phyloP scores from a whole-genome alignment of 1,140 invertebrate species.

The Aporrectodea caliginosa region DNA sequence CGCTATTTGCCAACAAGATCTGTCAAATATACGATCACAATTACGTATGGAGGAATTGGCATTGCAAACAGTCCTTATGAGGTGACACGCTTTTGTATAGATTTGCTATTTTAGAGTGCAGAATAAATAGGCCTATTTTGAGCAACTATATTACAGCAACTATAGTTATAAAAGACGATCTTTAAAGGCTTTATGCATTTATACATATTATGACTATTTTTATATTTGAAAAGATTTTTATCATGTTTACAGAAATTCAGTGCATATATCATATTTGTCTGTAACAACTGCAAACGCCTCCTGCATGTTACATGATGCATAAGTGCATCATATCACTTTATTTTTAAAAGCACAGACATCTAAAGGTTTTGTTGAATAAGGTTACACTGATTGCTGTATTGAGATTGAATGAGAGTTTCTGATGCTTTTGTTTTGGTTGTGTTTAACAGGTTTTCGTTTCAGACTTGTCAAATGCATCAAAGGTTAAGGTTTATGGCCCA shows the following conservation, averaged over 20 bases:
- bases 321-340: no score
- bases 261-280: no score
- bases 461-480: constrained; percentile 4
- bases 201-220: no score
- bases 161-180: background rate
- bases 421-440: no score
- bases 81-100: constrained; percentile 70
- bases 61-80: constrained; percentile 74
- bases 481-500: constrained; percentile 55
- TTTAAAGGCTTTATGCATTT: background rate
- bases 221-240: no score
- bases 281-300: no score
- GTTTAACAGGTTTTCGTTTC: constrained; percentile 5
- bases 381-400: no score
- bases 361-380: no score
- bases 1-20: constrained; percentile 60
- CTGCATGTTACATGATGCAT: no score
- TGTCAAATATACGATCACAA: constrained; percentile 52
- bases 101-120: constrained; percentile 41
- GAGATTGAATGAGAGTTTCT: no score
- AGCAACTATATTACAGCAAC: background rate
- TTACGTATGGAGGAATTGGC: constrained; percentile 69
- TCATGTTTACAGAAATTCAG: no score
- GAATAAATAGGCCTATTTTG: background rate
- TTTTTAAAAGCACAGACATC: no score